Base-by-base conservation (phyloP, 2,888 invertebrate genomes). In the Xylota sylvarum region DNA sequence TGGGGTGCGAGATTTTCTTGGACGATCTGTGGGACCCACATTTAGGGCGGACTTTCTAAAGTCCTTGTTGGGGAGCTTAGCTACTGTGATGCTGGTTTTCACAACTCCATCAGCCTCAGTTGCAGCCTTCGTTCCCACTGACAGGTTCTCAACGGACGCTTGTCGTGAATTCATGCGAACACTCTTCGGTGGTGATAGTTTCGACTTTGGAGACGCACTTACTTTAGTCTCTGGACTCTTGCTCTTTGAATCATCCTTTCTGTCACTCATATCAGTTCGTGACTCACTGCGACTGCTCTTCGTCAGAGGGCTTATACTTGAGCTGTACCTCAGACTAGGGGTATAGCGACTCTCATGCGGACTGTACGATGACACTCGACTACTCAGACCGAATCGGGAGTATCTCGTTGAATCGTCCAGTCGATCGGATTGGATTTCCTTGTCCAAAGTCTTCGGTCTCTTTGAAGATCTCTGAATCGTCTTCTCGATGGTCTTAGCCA, bases 41-140 rank as follows among this genome's bases (percentile, higher is more conserved):
- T 96, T 96, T 12, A 96, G 90, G 0, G 95, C 95, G 0, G 96
- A 96, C 90, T 96, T 96, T 40, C 96, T 93, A 88, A 95, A 96
- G 90, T 96, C 96, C 92, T 96, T 96, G 90, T 96, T 96, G 23
- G 94, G 93, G 88, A 91, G 90, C 73, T 94, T 94, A 2, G 89
- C 89, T 4, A 89, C 79, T 40, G 88, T 79, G 7, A 93, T 93
- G 58, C 91, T 91, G 80, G 93, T 93, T 64, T 92, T 93, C 2
- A 90, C 89, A 86, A 92, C 92, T 90, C 94, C 82, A 86, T 89
- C 93, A 89, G 89, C 88, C 60, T 92, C 92, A 23, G 90, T 89
- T 0, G 88, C 85, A 0, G 88, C 65, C 5, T 89, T 89, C 5
- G 89, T 32, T 0, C 43, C 52, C 2, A 83, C 27, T 0, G 86